Evolutionary conservation across 2,888 invertebrate genomes (phyloP).

Genomic region (Scaeva pyrastri): DNA sequence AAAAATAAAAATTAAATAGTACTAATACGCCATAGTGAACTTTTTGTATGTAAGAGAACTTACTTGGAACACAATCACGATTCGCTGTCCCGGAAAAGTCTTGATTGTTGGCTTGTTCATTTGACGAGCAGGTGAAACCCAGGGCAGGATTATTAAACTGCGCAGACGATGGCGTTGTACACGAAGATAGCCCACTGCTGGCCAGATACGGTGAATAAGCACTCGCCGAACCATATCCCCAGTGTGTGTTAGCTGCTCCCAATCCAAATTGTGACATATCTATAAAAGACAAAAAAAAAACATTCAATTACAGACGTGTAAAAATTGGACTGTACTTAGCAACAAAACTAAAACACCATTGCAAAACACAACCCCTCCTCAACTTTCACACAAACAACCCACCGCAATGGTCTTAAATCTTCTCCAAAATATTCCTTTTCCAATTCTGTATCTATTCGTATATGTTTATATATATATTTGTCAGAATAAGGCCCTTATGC

Average conservation of each 20-base stretch:
- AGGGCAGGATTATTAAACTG: conserved; percentile 91
- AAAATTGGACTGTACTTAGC: conserved; percentile 6
- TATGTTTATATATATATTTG: not conserved
- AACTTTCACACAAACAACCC: not conserved
- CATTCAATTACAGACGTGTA: not conserved
- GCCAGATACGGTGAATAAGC: conserved; percentile 94
- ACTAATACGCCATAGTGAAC: too few species aligned
- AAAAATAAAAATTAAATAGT: not conserved
- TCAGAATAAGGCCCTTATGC: not conserved
- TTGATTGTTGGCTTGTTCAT: conserved; percentile 86
- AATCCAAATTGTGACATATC: conserved; percentile 95
- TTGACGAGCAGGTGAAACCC: conserved; percentile 89
- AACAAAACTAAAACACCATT: conserved; percentile 24
- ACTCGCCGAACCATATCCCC: conserved; percentile 94
- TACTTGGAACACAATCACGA: conserved; percentile 85
- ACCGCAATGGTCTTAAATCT: not conserved
- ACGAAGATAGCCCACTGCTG: conserved; percentile 88
- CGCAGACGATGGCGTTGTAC: conserved; percentile 88
- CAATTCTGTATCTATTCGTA: not conserved
- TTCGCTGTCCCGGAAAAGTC: conserved; percentile 87
- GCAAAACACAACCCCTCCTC: too few species aligned
- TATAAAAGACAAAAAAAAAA: conserved; percentile 81
- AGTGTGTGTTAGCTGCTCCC: conserved; percentile 93
- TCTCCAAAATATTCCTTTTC: not conserved
- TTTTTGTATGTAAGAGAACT: conserved; percentile 73